phyloP scores from a whole-genome alignment of 2,113 vertebrate species.

The Xenus cinereus region DNA sequence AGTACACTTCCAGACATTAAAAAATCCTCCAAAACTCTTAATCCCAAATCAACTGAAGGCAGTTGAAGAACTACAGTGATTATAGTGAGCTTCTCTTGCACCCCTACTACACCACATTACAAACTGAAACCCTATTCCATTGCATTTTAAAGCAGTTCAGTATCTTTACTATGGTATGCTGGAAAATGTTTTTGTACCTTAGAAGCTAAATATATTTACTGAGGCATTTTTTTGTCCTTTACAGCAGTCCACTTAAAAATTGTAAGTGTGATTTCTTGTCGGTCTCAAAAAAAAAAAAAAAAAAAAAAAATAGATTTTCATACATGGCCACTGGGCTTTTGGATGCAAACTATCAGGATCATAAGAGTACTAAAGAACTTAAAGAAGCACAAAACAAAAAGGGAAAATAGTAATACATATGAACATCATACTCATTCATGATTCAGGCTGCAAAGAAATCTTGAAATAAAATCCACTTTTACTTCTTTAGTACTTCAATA shows the following conservation, averaged over 20 bases:
- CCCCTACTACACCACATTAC: background rate
- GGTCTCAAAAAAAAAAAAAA: background rate
- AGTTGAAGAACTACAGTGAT: background rate
- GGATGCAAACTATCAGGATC: background rate
- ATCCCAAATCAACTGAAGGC: background rate
- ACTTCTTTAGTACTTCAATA: background rate
- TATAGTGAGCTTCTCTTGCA: background rate
- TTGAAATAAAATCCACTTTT: background rate
- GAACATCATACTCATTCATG: background rate
- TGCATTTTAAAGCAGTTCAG: background rate
- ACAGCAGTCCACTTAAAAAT: background rate
- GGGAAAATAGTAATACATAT: background rate
- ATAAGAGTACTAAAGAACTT: background rate
- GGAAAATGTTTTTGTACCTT: background rate
- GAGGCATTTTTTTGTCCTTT: background rate
- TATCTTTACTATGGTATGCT: fast-evolving
- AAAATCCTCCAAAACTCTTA: background rate
- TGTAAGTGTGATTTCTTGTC: background rate
- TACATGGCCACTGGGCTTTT: fast-evolving
- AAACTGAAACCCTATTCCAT: background rate
- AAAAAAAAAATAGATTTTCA: background rate
- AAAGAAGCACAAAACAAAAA: background rate
- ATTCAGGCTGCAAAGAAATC: background rate
- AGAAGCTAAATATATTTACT: background rate
- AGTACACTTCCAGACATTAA: background rate